These are phyloP conservation scores for Chelmon rostratus DNA, from an alignment of 2,797 vertebrate genomes.

Conservation along the genomic window DNA sequence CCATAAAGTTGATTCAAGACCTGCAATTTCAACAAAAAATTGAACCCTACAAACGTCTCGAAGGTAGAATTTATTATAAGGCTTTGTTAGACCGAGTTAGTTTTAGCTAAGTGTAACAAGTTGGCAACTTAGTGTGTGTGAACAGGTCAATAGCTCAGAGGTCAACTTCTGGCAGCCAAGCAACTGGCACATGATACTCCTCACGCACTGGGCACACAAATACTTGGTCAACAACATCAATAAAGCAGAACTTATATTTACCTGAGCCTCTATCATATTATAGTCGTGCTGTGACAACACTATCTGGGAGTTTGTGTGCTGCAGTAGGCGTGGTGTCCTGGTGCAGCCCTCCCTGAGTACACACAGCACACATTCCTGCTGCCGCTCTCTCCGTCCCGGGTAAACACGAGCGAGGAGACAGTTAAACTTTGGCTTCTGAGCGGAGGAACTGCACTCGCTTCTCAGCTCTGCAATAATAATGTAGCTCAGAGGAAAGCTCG, in stretches of 20 bases:
- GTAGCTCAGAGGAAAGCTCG: constrained; percentile 28
- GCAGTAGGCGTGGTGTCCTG: constrained; percentile 69
- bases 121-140: not conserved
- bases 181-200: constrained; percentile 10
- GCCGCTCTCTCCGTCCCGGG: constrained; percentile 67
- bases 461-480: constrained; percentile 38
- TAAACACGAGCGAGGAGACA: constrained; percentile 67
- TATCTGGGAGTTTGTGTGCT: constrained; percentile 43
- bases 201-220: constrained; percentile 19
- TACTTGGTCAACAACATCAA: constrained; percentile 42
- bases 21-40: not conserved
- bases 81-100: not conserved
- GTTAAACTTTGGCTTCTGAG: constrained; percentile 54
- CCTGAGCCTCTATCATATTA: constrained; percentile 23
- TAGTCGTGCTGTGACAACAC: not conserved
- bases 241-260: constrained; percentile 59
- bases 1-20: not conserved
- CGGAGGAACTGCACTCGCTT: constrained; percentile 38
- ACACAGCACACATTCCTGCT: constrained; percentile 71
- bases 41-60: not conserved
- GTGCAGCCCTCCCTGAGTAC: constrained; percentile 79
- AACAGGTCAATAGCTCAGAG: not conserved
- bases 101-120: not conserved
- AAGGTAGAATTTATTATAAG: not conserved
- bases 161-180: not conserved